phyloP scores from a whole-genome alignment of 2,797 vertebrate genomes.

The Gymnoscopelus braueri region DNA sequence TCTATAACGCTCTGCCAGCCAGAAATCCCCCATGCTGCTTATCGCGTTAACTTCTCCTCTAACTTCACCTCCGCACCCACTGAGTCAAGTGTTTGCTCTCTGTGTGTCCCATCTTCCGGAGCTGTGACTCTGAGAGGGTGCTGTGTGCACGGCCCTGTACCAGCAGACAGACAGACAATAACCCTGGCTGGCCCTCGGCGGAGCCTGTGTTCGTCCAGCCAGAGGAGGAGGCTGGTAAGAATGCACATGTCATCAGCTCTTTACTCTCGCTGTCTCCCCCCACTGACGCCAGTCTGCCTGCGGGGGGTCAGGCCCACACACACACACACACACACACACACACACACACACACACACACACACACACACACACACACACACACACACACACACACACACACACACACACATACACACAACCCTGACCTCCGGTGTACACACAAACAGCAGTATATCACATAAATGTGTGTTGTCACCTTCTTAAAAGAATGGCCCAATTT shows the following conservation, averaged over 20 bases:
- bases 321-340: constrained; percentile 1
- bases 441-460: background rate
- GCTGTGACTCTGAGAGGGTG: background rate
- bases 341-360: background rate
- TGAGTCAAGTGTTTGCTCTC: no score
- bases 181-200: background rate
- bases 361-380: background rate
- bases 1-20: no score
- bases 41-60: no score
- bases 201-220: constrained; percentile 22
- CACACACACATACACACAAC: no score
- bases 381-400: background rate
- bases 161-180: background rate
- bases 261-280: background rate
- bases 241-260: constrained; percentile 35
- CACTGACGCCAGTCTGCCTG: constrained; percentile 16
- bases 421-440: background rate
- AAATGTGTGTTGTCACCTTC: no score
- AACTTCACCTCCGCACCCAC: no score
- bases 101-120: background rate
- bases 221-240: constrained; percentile 30
- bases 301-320: constrained; percentile 4
- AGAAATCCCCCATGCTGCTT: no score
- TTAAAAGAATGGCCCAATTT: no score
- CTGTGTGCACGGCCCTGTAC: no score